Conservation (phyloP, 1,140 invertebrate genomes). For the Caenorhabditis remanei region DNA sequence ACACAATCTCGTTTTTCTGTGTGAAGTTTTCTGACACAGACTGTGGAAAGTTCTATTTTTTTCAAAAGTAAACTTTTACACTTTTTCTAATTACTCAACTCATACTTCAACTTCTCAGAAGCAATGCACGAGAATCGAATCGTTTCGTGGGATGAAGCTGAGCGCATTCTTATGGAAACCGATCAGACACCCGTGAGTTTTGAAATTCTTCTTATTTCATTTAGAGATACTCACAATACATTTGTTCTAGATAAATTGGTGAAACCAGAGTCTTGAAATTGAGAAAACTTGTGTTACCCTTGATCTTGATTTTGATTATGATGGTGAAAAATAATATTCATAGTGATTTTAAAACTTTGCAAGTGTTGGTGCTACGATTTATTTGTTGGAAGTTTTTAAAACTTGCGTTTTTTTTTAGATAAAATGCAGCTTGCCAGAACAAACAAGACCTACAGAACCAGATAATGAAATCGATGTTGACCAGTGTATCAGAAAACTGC, state of each 20-base stretch:
- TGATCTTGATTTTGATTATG: too few relatives aligned
- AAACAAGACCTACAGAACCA: constrained; percentile 78
- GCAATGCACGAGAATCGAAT: constrained; percentile 72
- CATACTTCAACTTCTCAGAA: constrained; percentile 58
- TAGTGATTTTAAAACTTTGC: too few relatives aligned
- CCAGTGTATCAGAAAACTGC: constrained; percentile 78
- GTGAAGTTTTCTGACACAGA: not conserved
- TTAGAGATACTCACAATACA: too few relatives aligned
- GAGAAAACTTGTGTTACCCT: too few relatives aligned
- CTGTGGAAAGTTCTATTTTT: not conserved
- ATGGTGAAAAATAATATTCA: too few relatives aligned
- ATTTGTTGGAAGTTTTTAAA: not conserved
- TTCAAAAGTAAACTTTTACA: not conserved
- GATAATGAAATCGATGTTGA: constrained; percentile 80
- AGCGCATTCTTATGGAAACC: constrained; percentile 74
- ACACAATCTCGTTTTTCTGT: not conserved
- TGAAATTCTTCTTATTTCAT: not conserved
- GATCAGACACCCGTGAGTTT: constrained; percentile 60
- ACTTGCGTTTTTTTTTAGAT: constrained; percentile 58
- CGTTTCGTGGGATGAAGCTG: constrained; percentile 75
- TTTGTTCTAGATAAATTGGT: too few relatives aligned
- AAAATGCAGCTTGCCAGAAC: constrained; percentile 74
- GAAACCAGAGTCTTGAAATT: too few relatives aligned
- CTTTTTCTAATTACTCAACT: not conserved
- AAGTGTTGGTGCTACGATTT: too few relatives aligned